Evolutionary conservation across 2,888 invertebrate species (phyloP).

Genomic region (Drosophila mimica): DNA sequence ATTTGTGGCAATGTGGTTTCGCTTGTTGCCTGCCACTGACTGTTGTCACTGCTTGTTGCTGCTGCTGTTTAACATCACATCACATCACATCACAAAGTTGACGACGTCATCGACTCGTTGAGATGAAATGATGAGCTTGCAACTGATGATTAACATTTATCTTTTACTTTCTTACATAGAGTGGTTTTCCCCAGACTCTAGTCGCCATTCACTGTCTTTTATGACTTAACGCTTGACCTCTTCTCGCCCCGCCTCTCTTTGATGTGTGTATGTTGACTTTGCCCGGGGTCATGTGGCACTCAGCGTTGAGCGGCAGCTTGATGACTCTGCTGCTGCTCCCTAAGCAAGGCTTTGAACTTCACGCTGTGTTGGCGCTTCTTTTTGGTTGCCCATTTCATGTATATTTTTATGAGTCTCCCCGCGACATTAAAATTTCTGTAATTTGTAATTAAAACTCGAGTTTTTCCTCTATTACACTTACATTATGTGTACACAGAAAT

Average conservation of each 20-base stretch:
- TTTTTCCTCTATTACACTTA: slow-evolving; percentile 52
- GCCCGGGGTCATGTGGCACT: slow-evolving; percentile 61
- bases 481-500: slow-evolving; percentile 44
- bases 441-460: slow-evolving; percentile 75
- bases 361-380: slow-evolving; percentile 69
- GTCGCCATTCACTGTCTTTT: slow-evolving; percentile 33
- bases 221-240: slow-evolving; percentile 80
- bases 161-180: slow-evolving; percentile 48
- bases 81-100: slow-evolving; percentile 46
- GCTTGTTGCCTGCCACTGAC: slow-evolving; percentile 25
- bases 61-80: not conserved
- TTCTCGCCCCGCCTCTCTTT: slow-evolving; percentile 69
- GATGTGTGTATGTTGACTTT: slow-evolving; percentile 66
- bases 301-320: not conserved
- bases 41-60: not conserved
- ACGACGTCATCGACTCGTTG: slow-evolving; percentile 57
- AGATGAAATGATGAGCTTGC: slow-evolving; percentile 33
- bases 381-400: slow-evolving; percentile 6
- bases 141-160: slow-evolving; percentile 69
- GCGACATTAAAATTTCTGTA: slow-evolving; percentile 60
- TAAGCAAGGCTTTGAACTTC: slow-evolving; percentile 72
- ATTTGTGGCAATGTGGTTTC: slow-evolving; percentile 56
- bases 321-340: slow-evolving; percentile 28
- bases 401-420: slow-evolving; percentile 14
- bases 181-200: slow-evolving; percentile 16